A percentile compares a stretch with the other conserved stretches of the same genome.
phyloP scores from a whole-genome alignment of 2,113 vertebrate genomes.

The Tauraco erythrolophus region DNA sequence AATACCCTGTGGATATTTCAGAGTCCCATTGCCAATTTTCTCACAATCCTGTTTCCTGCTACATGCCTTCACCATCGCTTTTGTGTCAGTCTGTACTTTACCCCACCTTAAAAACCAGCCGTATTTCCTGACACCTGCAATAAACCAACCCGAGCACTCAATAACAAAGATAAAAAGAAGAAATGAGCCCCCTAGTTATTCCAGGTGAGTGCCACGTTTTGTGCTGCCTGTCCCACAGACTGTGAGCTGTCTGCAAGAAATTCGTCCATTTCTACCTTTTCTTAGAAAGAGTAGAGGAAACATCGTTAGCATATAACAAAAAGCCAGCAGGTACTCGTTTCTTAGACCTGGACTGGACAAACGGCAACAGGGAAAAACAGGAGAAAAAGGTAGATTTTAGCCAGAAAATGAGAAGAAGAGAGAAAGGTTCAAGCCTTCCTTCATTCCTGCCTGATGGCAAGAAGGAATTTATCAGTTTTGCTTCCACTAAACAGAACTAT shows the following conservation, averaged over 20 bases:
- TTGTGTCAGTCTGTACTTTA: background rate
- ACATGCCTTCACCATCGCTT: background rate
- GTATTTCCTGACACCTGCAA: background rate
- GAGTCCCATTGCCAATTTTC: background rate
- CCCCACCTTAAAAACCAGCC: background rate
- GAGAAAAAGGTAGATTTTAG: background rate
- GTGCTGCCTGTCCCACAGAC: background rate
- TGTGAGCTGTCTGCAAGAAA: background rate
- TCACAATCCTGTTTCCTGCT: background rate
- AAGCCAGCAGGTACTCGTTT: background rate
- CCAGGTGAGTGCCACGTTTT: background rate
- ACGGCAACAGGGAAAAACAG: background rate
- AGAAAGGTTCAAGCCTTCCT: background rate
- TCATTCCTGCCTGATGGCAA: background rate
- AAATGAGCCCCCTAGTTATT: background rate
- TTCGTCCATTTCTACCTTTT: background rate
- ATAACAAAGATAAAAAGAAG: accelerated
- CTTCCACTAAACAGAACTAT: background rate
- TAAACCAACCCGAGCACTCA: background rate
- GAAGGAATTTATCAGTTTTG: background rate
- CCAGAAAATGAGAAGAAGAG: background rate
- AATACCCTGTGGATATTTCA: background rate
- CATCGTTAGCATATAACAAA: background rate
- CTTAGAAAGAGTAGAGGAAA: background rate
- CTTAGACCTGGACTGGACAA: background rate